Conservation (phyloP, 1,140 invertebrate genomes). For the Chlorops oryzae region DNA sequence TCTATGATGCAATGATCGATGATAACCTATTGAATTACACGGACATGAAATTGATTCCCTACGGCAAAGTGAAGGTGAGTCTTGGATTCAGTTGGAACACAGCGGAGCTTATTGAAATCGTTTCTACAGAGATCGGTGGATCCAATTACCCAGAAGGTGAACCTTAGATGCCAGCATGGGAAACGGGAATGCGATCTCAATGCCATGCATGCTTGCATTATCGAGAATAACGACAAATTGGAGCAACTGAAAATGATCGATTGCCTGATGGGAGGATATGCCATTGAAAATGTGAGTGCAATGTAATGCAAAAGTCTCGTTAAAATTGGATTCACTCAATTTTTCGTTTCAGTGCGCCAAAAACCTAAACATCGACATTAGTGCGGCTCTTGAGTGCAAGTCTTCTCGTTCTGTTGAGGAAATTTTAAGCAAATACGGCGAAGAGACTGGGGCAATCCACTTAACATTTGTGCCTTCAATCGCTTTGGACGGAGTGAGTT, state of each 20-base stretch:
- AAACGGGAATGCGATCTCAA: conserved; percentile 36
- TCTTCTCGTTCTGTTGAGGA: conserved; percentile 21
- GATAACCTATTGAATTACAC: conserved; percentile 28
- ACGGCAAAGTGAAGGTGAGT: conserved; percentile 41
- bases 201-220: conserved; percentile 37
- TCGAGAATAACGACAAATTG: conserved; percentile 23
- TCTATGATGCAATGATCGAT: conserved; percentile 23
- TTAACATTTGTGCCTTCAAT: conserved; percentile 41
- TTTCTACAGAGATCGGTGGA: no score
- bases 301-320: background rate
- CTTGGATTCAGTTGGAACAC: no score
- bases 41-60: conserved; percentile 38
- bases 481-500: conserved; percentile 35
- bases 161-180: conserved; percentile 35
- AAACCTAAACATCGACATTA: conserved; percentile 23
- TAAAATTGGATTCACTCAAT: background rate
- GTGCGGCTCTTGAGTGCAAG: conserved; percentile 27
- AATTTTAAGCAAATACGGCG: conserved; percentile 34
- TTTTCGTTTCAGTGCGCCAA: conserved; percentile 20
- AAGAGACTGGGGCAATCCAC: conserved; percentile 24
- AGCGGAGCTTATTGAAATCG: no score
- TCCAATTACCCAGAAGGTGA: conserved; percentile 12
- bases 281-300: conserved; percentile 19
- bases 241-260: conserved; percentile 30
- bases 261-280: conserved; percentile 33